Evolutionary conservation across 2,797 vertebrate genomes (phyloP), one percentile per base, ranked within the genome.

Genomic region (Rhabdophis nuchalis): DNA sequence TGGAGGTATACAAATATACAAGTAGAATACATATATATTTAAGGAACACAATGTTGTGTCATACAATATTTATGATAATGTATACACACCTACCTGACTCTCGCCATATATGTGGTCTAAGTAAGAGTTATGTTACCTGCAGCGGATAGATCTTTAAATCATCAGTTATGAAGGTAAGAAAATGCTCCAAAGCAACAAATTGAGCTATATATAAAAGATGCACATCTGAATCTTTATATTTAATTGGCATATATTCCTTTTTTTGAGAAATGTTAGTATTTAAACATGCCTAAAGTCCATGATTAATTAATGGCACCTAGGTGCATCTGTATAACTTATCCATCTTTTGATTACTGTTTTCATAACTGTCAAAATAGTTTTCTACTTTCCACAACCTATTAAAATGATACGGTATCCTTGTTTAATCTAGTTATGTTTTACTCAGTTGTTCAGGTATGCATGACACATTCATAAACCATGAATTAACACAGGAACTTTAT

Each of bases 321-420:
- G 29, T 90, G 7, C 87, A 92, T 52, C 58, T 32, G 82, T 93
- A 87, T 90, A 32, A 85, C 36, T 87, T 72, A n/a, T 68, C 91
- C 68, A 50, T 87, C 91, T 86, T 94, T 94, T 89, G 90, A 86
- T 92, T 82, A 64, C 1, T 64, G 91, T 93, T 90, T 58, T 60
- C 46, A 89, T 90, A 91, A 36, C 8, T 72, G 50, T 91, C 72
- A 93, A 91, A 95, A 94, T 86, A 90, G n/a, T 93, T 92, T 7
- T 32, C 11, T n/a, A 50, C 56, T 41, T 57, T 41, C 12, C 9
- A 29, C n/a, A 68, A 12, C n/a, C 58, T 60, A 36, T 82, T 82
- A 46, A 46, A 25, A 46, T 82, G 9, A 46, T 82, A 46, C 25
- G 72, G 36, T 82, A 46, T 25, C 9, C 10, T 25, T 82, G 9